Evolutionary conservation across 2,888 invertebrate species (phyloP).

Genomic region (Tachina lurida): DNA sequence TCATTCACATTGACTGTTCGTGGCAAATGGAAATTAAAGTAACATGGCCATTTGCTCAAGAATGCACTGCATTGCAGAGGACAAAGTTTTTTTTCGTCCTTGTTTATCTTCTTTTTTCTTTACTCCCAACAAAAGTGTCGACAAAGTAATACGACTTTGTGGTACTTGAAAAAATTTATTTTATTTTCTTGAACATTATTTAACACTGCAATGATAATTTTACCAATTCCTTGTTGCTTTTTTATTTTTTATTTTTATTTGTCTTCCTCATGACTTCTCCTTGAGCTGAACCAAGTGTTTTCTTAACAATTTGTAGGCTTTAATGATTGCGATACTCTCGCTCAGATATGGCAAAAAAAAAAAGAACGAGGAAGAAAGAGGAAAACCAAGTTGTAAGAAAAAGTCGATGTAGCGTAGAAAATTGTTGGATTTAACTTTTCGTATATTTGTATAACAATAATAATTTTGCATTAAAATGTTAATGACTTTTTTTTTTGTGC

Average conservation of each 20-base stretch:
- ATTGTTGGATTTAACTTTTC: slow-evolving; percentile 61
- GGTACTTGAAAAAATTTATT: slow-evolving; percentile 67
- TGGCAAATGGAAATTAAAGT: slow-evolving; percentile 70
- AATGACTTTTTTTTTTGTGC: slow-evolving; percentile 53
- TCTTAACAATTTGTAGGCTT: slow-evolving; percentile 66
- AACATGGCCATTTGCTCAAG: slow-evolving; percentile 69
- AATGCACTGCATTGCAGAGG: slow-evolving; percentile 72
- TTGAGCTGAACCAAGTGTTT: slow-evolving; percentile 50
- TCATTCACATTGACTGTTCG: slow-evolving; percentile 42
- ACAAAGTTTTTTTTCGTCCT: slow-evolving; percentile 60
- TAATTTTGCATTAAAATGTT: slow-evolving; percentile 68
- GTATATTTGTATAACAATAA: slow-evolving; percentile 60
- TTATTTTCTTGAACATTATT: slow-evolving; percentile 65
- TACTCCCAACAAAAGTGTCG: slow-evolving; percentile 55
- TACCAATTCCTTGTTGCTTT: slow-evolving; percentile 24
- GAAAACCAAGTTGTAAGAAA: not conserved
- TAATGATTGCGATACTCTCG: slow-evolving; percentile 54
- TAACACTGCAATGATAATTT: slow-evolving; percentile 71
- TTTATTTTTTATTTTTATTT: not conserved
- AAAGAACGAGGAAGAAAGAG: not conserved
- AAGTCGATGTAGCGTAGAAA: not conserved
- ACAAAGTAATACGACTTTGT: slow-evolving; percentile 68
- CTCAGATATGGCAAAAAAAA: not conserved
- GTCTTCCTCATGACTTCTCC: not conserved
- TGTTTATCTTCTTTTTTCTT: not conserved